Evolutionary conservation across 2,113 vertebrate species (phyloP).

Genomic region (Cephalopterus ornatus): DNA sequence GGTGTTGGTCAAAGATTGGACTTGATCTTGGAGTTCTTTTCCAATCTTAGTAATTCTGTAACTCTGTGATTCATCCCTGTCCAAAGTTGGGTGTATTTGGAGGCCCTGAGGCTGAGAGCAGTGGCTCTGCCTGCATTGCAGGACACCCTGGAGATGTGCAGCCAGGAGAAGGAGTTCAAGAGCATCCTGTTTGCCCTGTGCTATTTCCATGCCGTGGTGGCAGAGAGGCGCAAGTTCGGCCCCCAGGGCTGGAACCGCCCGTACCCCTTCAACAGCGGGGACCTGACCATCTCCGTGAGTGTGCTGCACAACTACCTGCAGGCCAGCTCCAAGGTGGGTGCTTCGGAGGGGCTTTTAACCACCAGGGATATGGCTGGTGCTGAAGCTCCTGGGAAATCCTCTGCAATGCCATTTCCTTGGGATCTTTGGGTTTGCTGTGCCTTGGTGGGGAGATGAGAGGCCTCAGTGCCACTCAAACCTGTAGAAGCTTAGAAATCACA

Average conservation of each 20-base stretch:
- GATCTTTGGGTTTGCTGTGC: neutral
- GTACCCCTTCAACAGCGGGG: slow-evolving; percentile 91
- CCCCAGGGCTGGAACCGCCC: slow-evolving; percentile 93
- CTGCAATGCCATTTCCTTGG: neutral
- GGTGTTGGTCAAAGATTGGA: accelerated
- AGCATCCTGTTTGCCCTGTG: slow-evolving; percentile 92
- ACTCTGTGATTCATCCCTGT: neutral
- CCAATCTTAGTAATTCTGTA: neutral
- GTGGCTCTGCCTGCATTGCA: slow-evolving; percentile 52
- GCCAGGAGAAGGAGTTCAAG: slow-evolving; percentile 89
- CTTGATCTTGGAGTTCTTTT: neutral
- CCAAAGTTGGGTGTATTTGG: accelerated
- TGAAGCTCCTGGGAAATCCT: neutral
- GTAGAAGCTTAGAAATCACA: neutral
- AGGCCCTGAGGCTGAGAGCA: too few species aligned
- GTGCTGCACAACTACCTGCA: slow-evolving; percentile 95
- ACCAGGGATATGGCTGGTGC: neutral
- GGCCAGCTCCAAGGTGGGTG: slow-evolving; percentile 85
- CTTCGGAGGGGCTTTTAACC: neutral
- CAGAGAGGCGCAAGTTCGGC: slow-evolving; percentile 90
- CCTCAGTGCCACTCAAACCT: neutral
- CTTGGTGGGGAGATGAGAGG: neutral
- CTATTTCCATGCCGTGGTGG: slow-evolving; percentile 94
- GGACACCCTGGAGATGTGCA: slow-evolving; percentile 93
- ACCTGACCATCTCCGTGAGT: slow-evolving; percentile 91